Base-by-base conservation (phyloP, 2,113 vertebrate genomes). In the Cacatua alba region DNA sequence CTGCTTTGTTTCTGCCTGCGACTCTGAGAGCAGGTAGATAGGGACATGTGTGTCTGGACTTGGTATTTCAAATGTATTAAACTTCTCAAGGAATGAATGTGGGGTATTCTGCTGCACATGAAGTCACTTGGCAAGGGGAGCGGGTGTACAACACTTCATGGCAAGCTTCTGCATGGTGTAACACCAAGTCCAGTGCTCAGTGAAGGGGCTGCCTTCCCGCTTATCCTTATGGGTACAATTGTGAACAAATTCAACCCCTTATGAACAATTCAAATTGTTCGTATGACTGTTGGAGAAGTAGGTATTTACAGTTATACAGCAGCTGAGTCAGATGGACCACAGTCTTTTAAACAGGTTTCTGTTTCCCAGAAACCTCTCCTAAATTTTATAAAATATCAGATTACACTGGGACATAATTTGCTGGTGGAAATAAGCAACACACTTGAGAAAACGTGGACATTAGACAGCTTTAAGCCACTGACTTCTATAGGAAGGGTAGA, bases 401-500 rank as follows among this genome's bases (percentile, higher is more conserved):
- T 71, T 71, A 35, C 26, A 63, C 1, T 24, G 26, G 15, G 41
- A 51, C 15, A 63, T 71, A 55, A 67, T 67, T 76, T 83, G 4
- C 26, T 41, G 11, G 17, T 80, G n/a, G 16, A 80, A 92, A 68
- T 63, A 16, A 84, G 31, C 26, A 83, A 57, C 14, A 17, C 10
- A 13, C 11, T 28, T 55, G 25, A 65, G 33, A 65, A 79, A 70
- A 89, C 0, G 0, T 1, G 0, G 12, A 23, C 18, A 23, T 6
- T 41, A 7, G 8, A 33, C 11, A 46, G 19, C 11, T 75, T 65
- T 62, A 62, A 43, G 48, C 19, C 11, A 3, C 43, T 31, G 33
- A 21, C 8, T 53, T 74, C 14, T 18, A 10, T 24, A 10, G 25
- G 39, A 79, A 89, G 11, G 13, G 16, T 9, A 35, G 31, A 79